These are phyloP conservation scores for Montipora cactus DNA, from an alignment of 64 coral and sea anemone species.

Conservation along the genomic window DNA sequence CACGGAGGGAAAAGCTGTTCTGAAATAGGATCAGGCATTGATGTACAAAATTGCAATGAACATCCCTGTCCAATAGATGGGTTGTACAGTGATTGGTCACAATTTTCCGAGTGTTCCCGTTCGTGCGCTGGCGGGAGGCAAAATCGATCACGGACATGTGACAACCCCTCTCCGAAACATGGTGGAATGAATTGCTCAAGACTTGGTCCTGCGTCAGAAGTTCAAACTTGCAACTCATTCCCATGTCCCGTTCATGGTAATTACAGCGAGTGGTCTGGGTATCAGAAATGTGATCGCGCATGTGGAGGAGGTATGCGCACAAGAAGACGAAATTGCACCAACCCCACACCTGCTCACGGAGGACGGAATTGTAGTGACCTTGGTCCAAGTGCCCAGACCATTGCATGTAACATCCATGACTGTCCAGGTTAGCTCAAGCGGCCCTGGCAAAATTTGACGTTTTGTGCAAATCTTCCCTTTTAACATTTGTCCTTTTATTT, in stretches of 20 bases:
- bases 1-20: background rate
- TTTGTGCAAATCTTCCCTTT: background rate
- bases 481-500: background rate
- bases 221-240: constrained; percentile 59
- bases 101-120: background rate
- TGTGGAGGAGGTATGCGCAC: constrained; percentile 41
- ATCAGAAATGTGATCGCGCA: constrained; percentile 10
- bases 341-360: constrained; percentile 39
- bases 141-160: background rate
- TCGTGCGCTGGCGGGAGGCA: background rate
- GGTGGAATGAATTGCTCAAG: constrained; percentile 77
- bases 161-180: constrained; percentile 41
- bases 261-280: constrained; percentile 55
- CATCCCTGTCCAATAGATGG: constrained; percentile 2
- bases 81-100: background rate
- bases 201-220: constrained; percentile 41
- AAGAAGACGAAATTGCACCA: constrained; percentile 52
- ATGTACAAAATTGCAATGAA: background rate
- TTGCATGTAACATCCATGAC: constrained; percentile 35
- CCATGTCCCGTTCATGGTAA: constrained; percentile 76
- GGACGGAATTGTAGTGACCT: constrained; percentile 27
- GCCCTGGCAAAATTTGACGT: background rate
- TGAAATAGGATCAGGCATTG: background rate
- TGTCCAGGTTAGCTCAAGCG: constrained; percentile 44
- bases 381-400: constrained; percentile 31